Evolutionary conservation across 2,888 invertebrate genomes (phyloP), one percentile per base, ranked within the genome.

Genomic region (Alsophila aescularia): DNA sequence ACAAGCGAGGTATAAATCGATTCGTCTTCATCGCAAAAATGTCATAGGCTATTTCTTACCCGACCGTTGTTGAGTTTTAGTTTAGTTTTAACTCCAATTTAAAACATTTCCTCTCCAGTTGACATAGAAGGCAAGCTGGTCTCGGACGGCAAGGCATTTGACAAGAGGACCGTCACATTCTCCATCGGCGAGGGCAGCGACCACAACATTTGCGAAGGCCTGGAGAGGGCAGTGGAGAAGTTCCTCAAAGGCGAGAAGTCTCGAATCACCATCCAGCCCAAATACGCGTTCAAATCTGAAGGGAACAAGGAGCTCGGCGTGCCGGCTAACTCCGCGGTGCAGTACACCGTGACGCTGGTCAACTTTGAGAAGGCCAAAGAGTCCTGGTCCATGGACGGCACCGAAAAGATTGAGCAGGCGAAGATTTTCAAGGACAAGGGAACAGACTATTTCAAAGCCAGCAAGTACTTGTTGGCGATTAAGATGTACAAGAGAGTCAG

Each of bases 371-470:
- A 96, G 93, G 93, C 93, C 0, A 95, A 96, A 67, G 96, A 97
- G 65, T 83, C 70, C 0, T 99, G 98, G 98, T 93, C 96, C 36
- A 92, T 99, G 91, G 95, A 96, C 57, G 92, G 93, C 0, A 83
- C 91, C 0, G 97, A 98, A 81, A 96, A 96, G 77, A 67, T 99
- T 5, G 95, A 95, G 52, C 96, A 96, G 75, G 95, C 96, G 0
- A 94, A 95, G 79, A 88, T 96, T 10, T 95, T 94, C 62, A 99
- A 99, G 85, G 96, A 96, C 59, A 98, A 97, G 77, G 99, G 98
- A 39, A 98, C 98, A 0, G 93, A 93, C 41, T 98, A 97, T 80
- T 98, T 98, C 75, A 98, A 97, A 83, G 93, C 92, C 0, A 94
- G 93, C 53, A 97, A 98, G 79, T 95, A 93, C 69, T 85, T 90